phyloP scores from a whole-genome alignment of 1,140 invertebrate species.

The Lasioglossum baleicum region DNA sequence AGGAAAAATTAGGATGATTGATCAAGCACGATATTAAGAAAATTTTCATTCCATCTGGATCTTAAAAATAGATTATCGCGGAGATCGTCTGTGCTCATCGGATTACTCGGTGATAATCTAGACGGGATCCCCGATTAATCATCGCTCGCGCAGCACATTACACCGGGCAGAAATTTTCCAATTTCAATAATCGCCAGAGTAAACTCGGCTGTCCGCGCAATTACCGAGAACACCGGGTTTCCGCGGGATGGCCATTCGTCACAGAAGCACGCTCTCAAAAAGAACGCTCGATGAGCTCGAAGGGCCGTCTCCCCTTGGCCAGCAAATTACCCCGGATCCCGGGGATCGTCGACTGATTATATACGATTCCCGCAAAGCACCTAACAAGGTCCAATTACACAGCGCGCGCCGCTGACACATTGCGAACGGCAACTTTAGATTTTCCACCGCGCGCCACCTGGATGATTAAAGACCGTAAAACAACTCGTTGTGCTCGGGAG shows the following conservation, averaged over 20 bases:
- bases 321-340: slow-evolving; percentile 6
- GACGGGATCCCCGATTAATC: background rate
- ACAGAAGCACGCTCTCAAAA: background rate
- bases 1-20: too few species aligned
- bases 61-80: too few species aligned
- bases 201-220: background rate
- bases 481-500: background rate
- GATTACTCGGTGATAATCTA: background rate
- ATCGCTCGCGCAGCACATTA: background rate
- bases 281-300: background rate
- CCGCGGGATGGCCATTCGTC: background rate
- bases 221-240: background rate
- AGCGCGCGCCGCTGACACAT: background rate
- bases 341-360: slow-evolving; percentile 1
- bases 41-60: too few species aligned
- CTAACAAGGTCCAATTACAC: slow-evolving; percentile 16
- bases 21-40: too few species aligned
- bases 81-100: too few species aligned
- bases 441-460: background rate
- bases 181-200: background rate
- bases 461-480: slow-evolving; percentile 11
- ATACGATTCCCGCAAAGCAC: slow-evolving; percentile 9
- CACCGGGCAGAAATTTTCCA: background rate
- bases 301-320: background rate
- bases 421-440: slow-evolving; percentile 5